Base-by-base conservation (phyloP, 2,113 vertebrate species). In the Tor tambroides region DNA sequence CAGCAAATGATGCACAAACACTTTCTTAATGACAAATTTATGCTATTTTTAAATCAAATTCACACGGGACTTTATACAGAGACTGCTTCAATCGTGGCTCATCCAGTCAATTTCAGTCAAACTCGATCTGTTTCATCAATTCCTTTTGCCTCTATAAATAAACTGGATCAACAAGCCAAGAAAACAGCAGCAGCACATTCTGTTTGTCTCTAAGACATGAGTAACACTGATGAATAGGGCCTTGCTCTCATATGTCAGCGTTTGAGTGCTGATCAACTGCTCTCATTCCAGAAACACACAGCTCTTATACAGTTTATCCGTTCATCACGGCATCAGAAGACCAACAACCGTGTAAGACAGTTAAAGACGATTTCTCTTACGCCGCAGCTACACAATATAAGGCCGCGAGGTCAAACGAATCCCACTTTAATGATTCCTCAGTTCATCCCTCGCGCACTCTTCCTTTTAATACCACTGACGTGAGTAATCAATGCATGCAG, bases 351-450 rank as follows among this genome's bases (percentile, higher is more conserved):
- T 71, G 46, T 35, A 71, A 86, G 35, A 63, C 49, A 1, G 67
- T 35, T 71, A 35, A 23, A 63, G 67, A 35, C 65, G 43, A 82
- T 67, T 83, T 21, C 86, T 83, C 59, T 61, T 56, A 30, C n/a
- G 11, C 59, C 11, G 67, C 67, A 61, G 26, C 81, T 49, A 63
- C 71, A 83, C 86, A 67, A 78, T 83, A 41, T 8, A 35, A 83
- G 69, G 81, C 51, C 80, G 21, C 5, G 3, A 2, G 80, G 86
- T 87, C 80, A 87, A 79, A 87, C 21, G 26, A 30, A 77, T 83
- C 59, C 65, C 80, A 35, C 30, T 41, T 32, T 87, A 83, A 83
- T 83, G 80, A 87, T 78, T 19, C 15, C 43, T 46, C n/a, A 8
- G 38, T 43, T n/a, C n/a, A 43, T 43, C 43, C 43, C 43, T 43